Evolutionary conservation across 2,888 invertebrate genomes (phyloP), one percentile per base, ranked within the genome.

Genomic region (Sialis lutaria): DNA sequence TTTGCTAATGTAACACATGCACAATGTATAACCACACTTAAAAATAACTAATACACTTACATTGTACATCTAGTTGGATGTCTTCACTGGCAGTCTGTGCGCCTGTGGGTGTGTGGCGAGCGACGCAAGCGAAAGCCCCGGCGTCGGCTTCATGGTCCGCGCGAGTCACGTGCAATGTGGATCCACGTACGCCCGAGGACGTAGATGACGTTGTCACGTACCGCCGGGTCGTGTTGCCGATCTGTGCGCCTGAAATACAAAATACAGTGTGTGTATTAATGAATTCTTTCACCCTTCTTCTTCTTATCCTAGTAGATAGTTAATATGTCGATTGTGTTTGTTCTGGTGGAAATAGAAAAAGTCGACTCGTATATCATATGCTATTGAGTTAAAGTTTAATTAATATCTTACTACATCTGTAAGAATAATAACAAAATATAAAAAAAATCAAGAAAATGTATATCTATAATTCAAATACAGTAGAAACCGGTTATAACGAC

Each of bases 171-270:
- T 45, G 31, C 45, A 45, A 9, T 9, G 31, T 31, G 31, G 33
- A 22, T 10, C 30, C 42, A 22, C 22, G 22, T 22, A 22, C 22
- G 42, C 42, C 42, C 4, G 22, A 13, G 22, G 9, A 31, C 10
- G 13, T n/a, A 5, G 10, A 22, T 5, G 13, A 12, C 10, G 22
- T 10, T 6, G 32, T 10, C 46, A 32, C 30, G 35, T 40, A 40
- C n/a, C 47, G 47, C 13, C 47, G 47, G 6, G 47, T 47, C 22
- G 47, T 47, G 32, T 47, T 47, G 22, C 13, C 42, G n/a, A 47
- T 12, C 9, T 33, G 42, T 31, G 31, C 47, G 33, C 47, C 47
- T 47, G 47, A 34, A 13, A 44, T 33, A 44, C 22, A 35, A 44
- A 42, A 42, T 33, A 42, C 22, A 22, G 22, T 22, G 22, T 22